These are phyloP conservation scores for Gallinago solitaria DNA, from an alignment of 2,797 vertebrate species.

Conservation along the genomic window DNA sequence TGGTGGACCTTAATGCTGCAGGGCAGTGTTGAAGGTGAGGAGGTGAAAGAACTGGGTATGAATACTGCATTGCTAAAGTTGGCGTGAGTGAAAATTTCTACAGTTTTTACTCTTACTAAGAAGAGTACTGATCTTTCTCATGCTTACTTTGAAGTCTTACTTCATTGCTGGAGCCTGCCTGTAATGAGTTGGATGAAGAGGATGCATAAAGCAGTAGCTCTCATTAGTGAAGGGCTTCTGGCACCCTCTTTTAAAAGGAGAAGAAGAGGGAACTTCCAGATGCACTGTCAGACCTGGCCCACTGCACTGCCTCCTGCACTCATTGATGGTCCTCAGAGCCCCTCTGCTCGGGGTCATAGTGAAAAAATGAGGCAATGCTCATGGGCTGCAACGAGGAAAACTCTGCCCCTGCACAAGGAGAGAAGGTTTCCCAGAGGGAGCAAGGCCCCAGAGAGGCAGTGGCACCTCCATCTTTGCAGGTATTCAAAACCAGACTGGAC, in stretches of 20 bases:
- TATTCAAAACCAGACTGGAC: background rate
- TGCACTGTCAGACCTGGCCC: fast-evolving
- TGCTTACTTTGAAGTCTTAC: background rate
- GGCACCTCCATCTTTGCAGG: background rate
- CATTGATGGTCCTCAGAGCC: background rate
- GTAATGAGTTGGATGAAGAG: background rate
- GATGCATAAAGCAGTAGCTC: background rate
- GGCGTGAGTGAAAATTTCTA: background rate
- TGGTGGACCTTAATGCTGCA: background rate
- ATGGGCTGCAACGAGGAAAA: background rate
- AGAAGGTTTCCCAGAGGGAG: background rate
- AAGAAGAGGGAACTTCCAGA: background rate
- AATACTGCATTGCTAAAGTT: background rate
- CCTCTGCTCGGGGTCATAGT: background rate
- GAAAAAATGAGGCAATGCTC: background rate
- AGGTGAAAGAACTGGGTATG: background rate
- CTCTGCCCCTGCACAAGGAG: background rate
- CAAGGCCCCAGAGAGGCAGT: background rate
- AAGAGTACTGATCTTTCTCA: background rate
- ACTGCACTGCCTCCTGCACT: background rate
- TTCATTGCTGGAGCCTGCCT: background rate
- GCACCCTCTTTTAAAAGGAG: background rate
- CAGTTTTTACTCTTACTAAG: background rate
- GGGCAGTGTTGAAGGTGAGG: background rate
- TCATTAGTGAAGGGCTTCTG: background rate